Conservation (phyloP, 2,797 vertebrate species). For the Halcyon leucocephala region DNA sequence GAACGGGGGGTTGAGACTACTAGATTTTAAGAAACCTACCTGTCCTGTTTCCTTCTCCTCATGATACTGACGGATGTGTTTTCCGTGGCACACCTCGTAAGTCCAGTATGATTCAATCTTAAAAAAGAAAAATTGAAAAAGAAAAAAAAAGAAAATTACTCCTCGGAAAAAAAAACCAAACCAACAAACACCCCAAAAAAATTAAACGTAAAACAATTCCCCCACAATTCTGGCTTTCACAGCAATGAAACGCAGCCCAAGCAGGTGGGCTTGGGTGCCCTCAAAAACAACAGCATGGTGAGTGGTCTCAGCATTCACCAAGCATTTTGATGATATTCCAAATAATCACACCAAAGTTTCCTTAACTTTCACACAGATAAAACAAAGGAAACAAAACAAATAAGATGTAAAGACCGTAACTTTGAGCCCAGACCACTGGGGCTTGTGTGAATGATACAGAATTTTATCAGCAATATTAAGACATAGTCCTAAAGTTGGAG, state of each 20-base stretch:
- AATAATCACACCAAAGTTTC: background rate
- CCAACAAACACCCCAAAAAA: no score
- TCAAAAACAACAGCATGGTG: background rate
- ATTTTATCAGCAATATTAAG: background rate
- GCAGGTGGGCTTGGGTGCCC: background rate
- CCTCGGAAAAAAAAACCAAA: no score
- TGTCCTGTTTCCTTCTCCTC: constrained; percentile 98
- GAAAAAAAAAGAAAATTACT: background rate
- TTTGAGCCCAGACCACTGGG: background rate
- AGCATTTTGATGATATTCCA: background rate
- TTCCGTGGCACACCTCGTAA: constrained; percentile 97
- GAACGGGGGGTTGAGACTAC: background rate
- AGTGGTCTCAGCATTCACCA: background rate
- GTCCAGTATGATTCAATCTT: constrained; percentile 99
- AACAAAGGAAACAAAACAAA: background rate
- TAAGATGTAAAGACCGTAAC: background rate
- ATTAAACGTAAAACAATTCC: no score
- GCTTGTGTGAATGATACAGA: background rate
- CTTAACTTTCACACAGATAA: background rate
- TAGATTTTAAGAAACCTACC: constrained; percentile 78
- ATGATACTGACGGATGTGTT: constrained; percentile 95
- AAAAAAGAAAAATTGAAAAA: constrained; percentile 75
- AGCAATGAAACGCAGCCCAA: background rate
- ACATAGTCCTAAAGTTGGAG: background rate
- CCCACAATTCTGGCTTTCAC: background rate